phyloP scores from a whole-genome alignment of 64 coral and sea anemone genomes.

The Pachyseris speciosa region DNA sequence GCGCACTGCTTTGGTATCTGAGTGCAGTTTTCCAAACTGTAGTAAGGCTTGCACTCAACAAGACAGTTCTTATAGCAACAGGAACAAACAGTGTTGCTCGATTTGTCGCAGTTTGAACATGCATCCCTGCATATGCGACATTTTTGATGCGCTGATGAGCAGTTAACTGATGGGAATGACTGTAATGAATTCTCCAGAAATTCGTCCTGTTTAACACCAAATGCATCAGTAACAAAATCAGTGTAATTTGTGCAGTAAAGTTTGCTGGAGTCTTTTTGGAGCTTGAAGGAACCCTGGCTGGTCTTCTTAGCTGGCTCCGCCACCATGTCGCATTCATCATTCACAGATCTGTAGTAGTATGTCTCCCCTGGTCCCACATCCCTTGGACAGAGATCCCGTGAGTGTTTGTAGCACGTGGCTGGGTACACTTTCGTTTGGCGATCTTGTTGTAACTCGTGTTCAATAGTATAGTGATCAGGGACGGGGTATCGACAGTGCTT shows the following conservation, averaged over 20 bases:
- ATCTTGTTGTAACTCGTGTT: constrained; percentile 33
- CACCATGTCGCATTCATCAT: constrained; percentile 47
- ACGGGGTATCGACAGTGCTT: constrained; percentile 66
- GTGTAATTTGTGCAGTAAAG: constrained; percentile 77
- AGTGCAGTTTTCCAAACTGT: constrained; percentile 8
- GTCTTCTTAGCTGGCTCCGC: constrained; percentile 1
- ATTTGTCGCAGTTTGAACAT: constrained; percentile 24
- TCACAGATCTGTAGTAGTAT: constrained; percentile 70
- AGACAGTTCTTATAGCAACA: constrained; percentile 78
- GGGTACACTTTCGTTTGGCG: constrained; percentile 69
- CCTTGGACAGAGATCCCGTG: constrained; percentile 43
- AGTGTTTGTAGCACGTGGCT: constrained; percentile 27
- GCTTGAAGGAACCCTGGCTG: constrained; percentile 12
- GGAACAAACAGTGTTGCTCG: constrained; percentile 52
- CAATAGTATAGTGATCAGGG: constrained; percentile 59
- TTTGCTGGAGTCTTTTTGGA: constrained; percentile 17
- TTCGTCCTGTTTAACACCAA: constrained; percentile 4
- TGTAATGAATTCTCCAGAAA: constrained; percentile 56
- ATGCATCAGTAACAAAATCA: constrained; percentile 30
- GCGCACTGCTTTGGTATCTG: constrained; percentile 56
- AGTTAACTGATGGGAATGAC: constrained; percentile 14
- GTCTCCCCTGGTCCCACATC: constrained; percentile 50
- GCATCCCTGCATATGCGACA: constrained; percentile 50
- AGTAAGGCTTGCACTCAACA: constrained; percentile 23
- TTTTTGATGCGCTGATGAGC: constrained; percentile 26